Percentiles rank a stretch among this genome's conserved stretches.
Conservation (phyloP, 2,113 vertebrate species). For the Melanotaenia duboulayi region DNA sequence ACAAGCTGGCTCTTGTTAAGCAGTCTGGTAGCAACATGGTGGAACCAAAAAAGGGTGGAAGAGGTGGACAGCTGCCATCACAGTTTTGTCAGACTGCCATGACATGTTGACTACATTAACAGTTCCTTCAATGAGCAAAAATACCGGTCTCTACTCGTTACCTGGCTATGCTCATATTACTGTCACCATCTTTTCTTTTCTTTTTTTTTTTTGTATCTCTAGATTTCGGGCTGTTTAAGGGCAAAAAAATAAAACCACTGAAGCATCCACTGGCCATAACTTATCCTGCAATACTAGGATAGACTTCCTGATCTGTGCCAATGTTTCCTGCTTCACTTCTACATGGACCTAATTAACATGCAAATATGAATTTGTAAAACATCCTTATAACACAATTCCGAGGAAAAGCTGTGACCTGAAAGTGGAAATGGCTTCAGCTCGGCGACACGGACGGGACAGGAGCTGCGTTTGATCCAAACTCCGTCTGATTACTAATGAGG, state of each 20-base stretch:
- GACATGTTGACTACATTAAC: constrained; percentile 13
- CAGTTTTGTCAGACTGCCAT: constrained; percentile 16
- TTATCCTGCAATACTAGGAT: too few species aligned
- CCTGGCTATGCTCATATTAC: too few species aligned
- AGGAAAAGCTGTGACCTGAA: constrained; percentile 29
- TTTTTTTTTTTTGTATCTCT: too few species aligned
- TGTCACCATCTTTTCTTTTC: too few species aligned
- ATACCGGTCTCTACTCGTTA: not conserved
- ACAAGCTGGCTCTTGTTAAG: constrained; percentile 69
- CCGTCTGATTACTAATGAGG: constrained; percentile 67
- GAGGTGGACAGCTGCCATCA: constrained; percentile 16
- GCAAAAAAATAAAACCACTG: not conserved
- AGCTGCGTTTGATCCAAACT: constrained; percentile 58
- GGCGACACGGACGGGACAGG: constrained; percentile 33
- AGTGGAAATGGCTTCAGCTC: constrained; percentile 24
- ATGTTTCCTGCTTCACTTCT: too few species aligned
- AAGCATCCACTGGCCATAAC: not conserved
- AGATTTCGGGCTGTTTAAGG: not conserved
- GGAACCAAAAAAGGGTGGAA: constrained; percentile 18
- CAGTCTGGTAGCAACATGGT: constrained; percentile 36
- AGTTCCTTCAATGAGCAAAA: not conserved
- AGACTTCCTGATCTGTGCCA: too few species aligned
- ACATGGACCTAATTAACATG: not conserved
- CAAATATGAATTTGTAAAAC: not conserved
- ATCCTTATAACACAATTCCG: not conserved